Conservation (phyloP, 2,888 invertebrate genomes). For the Muschampia plurimacula region DNA sequence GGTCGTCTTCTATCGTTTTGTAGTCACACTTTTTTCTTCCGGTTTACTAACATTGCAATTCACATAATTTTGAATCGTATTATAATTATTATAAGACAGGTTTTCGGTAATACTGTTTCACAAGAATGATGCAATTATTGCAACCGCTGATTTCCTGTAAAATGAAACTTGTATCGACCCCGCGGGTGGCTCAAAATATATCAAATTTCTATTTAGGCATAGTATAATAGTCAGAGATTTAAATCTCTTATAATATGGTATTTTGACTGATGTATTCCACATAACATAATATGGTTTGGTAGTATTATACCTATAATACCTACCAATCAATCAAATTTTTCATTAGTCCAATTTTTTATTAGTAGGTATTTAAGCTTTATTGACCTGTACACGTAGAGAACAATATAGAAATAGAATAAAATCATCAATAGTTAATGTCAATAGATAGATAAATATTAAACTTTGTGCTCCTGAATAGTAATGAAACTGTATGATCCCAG, state of each 20-base stretch:
- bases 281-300: no score
- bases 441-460: no score
- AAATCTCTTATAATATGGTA: no score
- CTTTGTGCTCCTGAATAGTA: no score
- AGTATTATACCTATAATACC: background rate
- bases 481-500: no score
- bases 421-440: no score
- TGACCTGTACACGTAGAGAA: no score
- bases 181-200: conserved; percentile 68
- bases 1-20: conserved; percentile 33
- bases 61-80: conserved; percentile 29
- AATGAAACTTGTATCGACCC: conserved; percentile 63
- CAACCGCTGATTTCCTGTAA: conserved; percentile 80
- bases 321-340: background rate
- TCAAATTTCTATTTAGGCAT: conserved; percentile 54
- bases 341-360: no score
- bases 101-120: conserved; percentile 41
- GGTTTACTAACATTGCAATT: conserved; percentile 18
- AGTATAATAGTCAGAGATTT: background rate
- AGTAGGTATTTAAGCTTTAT: no score
- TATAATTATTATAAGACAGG: conserved; percentile 41
- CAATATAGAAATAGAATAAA: no score
- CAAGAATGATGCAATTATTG: conserved; percentile 69
- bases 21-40: conserved; percentile 41
- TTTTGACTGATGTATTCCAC: background rate